Conservation (phyloP, 2,888 invertebrate genomes). For the Itoplectis maculator region DNA sequence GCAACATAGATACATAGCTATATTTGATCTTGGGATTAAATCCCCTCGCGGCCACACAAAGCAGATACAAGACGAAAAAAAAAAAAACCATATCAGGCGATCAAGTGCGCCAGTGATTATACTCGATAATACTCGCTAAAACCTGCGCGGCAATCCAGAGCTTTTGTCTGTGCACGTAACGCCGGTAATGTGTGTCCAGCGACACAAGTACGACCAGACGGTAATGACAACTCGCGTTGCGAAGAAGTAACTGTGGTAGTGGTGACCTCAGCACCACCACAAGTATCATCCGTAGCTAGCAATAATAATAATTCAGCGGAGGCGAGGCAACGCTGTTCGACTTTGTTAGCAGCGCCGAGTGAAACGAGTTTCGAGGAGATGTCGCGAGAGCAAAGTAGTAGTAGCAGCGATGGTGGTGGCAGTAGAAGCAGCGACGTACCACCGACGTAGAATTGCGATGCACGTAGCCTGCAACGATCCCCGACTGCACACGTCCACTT, state of each 20-base stretch:
- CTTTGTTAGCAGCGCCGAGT: slow-evolving; percentile 3
- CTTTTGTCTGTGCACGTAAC: background rate
- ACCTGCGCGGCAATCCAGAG: background rate
- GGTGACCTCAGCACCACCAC: no score
- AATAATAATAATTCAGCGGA: background rate
- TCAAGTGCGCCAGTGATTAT: background rate
- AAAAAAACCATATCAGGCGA: no score
- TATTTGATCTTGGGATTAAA: no score
- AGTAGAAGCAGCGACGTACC: no score
- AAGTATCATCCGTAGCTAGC: no score
- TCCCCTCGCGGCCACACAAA: no score
- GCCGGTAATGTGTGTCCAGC: background rate
- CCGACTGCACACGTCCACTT: background rate
- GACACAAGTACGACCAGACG: background rate
- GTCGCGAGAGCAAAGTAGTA: background rate
- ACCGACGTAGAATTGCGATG: no score
- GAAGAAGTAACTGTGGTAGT: background rate
- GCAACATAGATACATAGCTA: no score
- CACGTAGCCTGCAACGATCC: background rate
- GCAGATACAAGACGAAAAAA: no score
- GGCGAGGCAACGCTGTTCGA: slow-evolving; percentile 12
- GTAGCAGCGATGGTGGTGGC: background rate
- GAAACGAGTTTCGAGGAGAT: background rate
- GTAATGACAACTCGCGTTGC: background rate
- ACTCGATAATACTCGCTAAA: slow-evolving; percentile 26